Conservation (phyloP, 2,888 invertebrate genomes). For the Apocheima hispidaria region DNA sequence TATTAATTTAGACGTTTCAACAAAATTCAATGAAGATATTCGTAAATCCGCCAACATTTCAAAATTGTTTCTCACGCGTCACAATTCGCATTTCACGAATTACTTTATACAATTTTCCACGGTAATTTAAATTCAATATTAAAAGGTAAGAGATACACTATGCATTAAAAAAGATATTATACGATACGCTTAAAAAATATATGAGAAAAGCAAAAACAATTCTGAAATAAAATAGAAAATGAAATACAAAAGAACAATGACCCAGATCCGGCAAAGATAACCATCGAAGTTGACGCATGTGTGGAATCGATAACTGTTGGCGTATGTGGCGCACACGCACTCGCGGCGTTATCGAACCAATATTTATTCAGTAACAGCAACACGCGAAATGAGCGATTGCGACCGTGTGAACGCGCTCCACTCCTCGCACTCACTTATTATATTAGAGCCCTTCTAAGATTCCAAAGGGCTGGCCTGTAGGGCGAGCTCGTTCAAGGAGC, state of each 20-base stretch:
- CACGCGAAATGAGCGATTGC: conserved; percentile 64
- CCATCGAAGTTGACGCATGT: conserved; percentile 82
- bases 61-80: conserved; percentile 20
- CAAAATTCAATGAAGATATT: conserved; percentile 10
- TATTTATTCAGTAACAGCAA: conserved; percentile 79
- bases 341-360: conserved; percentile 77
- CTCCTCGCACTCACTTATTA: conserved; percentile 57
- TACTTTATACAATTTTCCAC: conserved; percentile 10
- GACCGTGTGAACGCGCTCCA: conserved; percentile 70
- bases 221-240: conserved; percentile 58
- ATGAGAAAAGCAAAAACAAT: conserved; percentile 41
- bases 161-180: conserved; percentile 7
- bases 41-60: conserved; percentile 1
- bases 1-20: conserved; percentile 19
- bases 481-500: conserved; percentile 64
- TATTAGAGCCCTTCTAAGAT: conserved; percentile 61
- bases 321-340: conserved; percentile 66
- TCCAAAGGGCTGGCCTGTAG: conserved; percentile 55
- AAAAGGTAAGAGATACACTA: background rate
- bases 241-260: conserved; percentile 83
- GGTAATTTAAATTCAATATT: conserved; percentile 12
- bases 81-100: conserved; percentile 9
- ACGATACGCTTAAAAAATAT: background rate
- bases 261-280: conserved; percentile 83
- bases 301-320: conserved; percentile 82